These are phyloP conservation scores for Bhutanitis thaidina DNA, from an alignment of 2,888 invertebrate species.

Conservation along the genomic window DNA sequence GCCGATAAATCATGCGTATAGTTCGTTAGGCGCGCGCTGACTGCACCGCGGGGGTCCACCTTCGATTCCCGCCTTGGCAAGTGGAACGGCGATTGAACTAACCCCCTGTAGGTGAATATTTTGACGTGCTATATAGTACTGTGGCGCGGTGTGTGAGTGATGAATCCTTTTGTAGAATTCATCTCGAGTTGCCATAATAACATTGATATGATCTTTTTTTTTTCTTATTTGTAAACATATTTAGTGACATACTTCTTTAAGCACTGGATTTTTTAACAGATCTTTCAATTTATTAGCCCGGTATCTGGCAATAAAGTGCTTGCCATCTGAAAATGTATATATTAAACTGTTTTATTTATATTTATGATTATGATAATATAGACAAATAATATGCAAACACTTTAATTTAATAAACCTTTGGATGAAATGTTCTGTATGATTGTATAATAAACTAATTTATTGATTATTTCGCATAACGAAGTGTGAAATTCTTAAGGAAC, in stretches of 20 bases:
- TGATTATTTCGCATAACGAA: constrained; percentile 33
- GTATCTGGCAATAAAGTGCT: too few species aligned
- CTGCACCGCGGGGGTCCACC: constrained; percentile 64
- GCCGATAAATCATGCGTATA: constrained; percentile 65
- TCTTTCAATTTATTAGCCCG: too few species aligned
- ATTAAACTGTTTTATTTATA: background rate
- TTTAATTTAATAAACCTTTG: constrained; percentile 34
- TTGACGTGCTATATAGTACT: constrained; percentile 65
- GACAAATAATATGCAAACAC: constrained; percentile 12
- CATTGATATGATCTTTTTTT: background rate
- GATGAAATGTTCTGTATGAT: constrained; percentile 21
- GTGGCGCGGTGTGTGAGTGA: constrained; percentile 60
- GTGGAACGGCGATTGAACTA: constrained; percentile 61
- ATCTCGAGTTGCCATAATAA: constrained; percentile 18
- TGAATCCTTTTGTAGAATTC: constrained; percentile 29
- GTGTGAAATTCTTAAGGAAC: constrained; percentile 32
- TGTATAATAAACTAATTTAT: constrained; percentile 33
- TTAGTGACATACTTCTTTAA: too few species aligned
- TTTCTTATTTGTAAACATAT: too few species aligned
- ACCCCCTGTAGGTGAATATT: constrained; percentile 71
- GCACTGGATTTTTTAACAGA: too few species aligned
- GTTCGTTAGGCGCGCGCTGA: constrained; percentile 73
- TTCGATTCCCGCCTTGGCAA: constrained; percentile 67
- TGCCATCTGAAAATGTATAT: too few species aligned
- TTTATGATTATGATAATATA: constrained; percentile 1